Conservation (phyloP, 2,113 vertebrate species). For the Elaphurus davidianus region DNA sequence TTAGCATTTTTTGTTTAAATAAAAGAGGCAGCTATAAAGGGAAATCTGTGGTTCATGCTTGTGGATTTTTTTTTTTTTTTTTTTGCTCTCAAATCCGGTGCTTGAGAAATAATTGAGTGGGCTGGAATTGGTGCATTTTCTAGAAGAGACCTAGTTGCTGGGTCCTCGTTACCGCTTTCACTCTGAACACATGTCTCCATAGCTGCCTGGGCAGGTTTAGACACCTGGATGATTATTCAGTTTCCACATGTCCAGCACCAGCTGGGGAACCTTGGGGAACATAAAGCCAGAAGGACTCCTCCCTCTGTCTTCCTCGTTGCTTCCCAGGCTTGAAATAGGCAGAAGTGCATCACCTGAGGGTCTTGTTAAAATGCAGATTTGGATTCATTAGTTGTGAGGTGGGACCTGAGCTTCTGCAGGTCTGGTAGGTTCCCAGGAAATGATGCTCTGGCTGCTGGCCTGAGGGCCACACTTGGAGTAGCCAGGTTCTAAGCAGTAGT, state of each 20-base stretch:
- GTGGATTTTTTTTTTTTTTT: neutral
- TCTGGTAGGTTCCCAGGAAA: neutral
- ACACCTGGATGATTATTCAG: neutral
- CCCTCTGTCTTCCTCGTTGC: neutral
- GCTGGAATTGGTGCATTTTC: constrained; percentile 58
- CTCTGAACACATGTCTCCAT: neutral
- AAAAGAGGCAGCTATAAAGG: constrained; percentile 83
- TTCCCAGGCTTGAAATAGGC: neutral
- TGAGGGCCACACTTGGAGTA: neutral
- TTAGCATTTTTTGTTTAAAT: constrained; percentile 85
- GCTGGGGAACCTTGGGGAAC: no score
- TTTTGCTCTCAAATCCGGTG: constrained; percentile 76
- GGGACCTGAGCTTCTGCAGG: neutral
- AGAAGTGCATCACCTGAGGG: neutral
- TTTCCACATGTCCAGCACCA: neutral
- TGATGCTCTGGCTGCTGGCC: neutral
- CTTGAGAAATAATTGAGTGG: constrained; percentile 76
- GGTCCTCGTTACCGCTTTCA: neutral
- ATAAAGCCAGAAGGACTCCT: neutral
- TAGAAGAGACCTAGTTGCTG: neutral
- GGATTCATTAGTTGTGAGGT: neutral
- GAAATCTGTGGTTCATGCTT: constrained; percentile 74
- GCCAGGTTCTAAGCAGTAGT: neutral
- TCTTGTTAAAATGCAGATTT: constrained; percentile 49
- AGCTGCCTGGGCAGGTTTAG: neutral